phyloP scores from a whole-genome alignment of 2,888 invertebrate species.

The Oxyteleia sp. region DNA sequence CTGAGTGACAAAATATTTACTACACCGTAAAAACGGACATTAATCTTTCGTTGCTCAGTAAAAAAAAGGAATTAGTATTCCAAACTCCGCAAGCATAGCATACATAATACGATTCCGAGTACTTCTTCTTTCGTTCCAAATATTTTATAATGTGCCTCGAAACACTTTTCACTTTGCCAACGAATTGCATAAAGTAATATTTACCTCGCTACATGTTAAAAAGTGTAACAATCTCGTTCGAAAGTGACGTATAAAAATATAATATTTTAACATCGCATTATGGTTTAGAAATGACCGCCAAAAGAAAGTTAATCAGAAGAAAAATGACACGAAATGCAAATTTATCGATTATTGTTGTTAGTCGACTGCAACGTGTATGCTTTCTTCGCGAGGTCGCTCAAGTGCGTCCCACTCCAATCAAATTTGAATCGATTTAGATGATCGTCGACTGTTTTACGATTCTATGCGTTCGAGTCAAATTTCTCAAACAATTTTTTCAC shows the following conservation, averaged over 20 bases:
- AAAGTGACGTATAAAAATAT: conserved; percentile 59
- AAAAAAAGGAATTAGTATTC: conserved; percentile 33
- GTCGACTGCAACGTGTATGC: conserved; percentile 66
- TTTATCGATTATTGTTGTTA: conserved; percentile 68
- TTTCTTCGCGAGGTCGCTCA: conserved; percentile 67
- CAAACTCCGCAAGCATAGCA: not conserved
- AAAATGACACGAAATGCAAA: conserved; percentile 70
- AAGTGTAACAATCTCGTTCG: conserved; percentile 33
- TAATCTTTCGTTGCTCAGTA: conserved; percentile 10
- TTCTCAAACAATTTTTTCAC: too few relatives aligned
- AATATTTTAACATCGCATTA: conserved; percentile 37
- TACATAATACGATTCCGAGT: conserved; percentile 13
- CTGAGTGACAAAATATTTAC: conserved; percentile 30
- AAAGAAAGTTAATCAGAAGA: conserved; percentile 69
- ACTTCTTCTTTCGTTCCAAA: conserved; percentile 41
- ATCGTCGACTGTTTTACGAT: conserved; percentile 10
- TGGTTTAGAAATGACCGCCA: conserved; percentile 53
- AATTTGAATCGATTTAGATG: conserved; percentile 48
- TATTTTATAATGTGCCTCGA: conserved; percentile 27
- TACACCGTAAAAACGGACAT: conserved; percentile 6
- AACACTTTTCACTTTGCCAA: conserved; percentile 39
- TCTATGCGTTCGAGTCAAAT: not conserved
- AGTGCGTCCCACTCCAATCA: conserved; percentile 56
- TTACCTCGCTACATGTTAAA: conserved; percentile 12
- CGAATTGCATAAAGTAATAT: conserved; percentile 35